Conservation (phyloP, 2,888 invertebrate genomes). For the Salticus scenicus region DNA sequence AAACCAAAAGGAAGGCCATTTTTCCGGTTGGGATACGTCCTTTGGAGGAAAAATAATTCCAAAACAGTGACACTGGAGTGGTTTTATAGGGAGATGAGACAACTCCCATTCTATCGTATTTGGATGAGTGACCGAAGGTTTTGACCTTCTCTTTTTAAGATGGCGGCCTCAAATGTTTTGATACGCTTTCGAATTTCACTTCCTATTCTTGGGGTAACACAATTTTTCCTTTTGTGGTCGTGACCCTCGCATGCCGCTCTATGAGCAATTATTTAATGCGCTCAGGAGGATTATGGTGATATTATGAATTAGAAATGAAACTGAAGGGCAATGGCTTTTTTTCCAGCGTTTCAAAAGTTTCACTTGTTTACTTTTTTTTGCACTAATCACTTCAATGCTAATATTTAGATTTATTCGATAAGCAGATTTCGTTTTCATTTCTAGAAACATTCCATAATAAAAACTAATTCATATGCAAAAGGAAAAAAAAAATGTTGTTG, state of each 20-base stretch:
- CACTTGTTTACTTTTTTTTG: no score
- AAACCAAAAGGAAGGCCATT: not conserved
- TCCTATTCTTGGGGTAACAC: not conserved
- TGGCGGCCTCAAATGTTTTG: slow-evolving; percentile 11
- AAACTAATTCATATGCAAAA: no score
- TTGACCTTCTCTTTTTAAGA: slow-evolving; percentile 6
- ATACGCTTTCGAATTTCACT: slow-evolving; percentile 15
- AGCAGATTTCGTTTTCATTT: no score
- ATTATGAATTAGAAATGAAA: not conserved
- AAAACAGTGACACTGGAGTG: slow-evolving; percentile 6
- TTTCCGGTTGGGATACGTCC: slow-evolving; percentile 8
- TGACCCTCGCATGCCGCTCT: not conserved
- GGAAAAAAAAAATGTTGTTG: no score
- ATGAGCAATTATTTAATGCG: slow-evolving; percentile 2
- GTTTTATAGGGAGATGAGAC: not conserved
- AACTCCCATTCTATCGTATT: not conserved
- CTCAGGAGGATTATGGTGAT: not conserved
- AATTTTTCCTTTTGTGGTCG: not conserved
- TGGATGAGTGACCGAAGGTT: slow-evolving; percentile 19
- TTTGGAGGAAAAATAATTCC: slow-evolving; percentile 12
- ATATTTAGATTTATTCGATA: no score
- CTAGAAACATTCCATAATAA: no score
- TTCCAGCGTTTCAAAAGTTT: no score
- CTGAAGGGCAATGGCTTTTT: not conserved
- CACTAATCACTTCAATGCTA: no score